phyloP scores from a whole-genome alignment of 1,140 invertebrate species.

The Steinernema feltiae region DNA sequence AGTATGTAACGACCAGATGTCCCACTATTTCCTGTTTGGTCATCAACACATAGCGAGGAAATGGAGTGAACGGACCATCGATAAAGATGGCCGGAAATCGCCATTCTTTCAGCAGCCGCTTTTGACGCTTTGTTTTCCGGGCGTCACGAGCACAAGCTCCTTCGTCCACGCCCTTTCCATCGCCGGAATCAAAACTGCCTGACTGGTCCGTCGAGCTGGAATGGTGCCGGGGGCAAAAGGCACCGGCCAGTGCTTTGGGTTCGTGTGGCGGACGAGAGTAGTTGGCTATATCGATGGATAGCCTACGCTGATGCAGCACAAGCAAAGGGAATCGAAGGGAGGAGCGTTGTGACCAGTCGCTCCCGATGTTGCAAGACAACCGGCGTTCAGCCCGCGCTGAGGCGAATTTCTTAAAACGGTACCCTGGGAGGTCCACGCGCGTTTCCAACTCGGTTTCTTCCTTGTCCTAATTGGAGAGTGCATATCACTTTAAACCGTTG shows the following conservation, averaged over 20 bases:
- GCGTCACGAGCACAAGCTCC: neutral
- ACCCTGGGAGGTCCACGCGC: neutral
- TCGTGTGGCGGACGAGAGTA: neutral
- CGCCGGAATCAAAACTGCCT: neutral
- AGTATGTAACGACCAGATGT: neutral
- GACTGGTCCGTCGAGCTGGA: neutral
- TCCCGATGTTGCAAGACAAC: slow-evolving; percentile 3
- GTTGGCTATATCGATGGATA: neutral
- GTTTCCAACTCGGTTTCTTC: neutral
- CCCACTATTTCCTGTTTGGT: neutral
- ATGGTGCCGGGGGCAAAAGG: slow-evolving; percentile 1
- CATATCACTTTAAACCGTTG: neutral
- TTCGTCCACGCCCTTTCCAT: neutral
- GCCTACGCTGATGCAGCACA: neutral
- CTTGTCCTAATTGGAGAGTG: neutral
- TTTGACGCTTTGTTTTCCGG: slow-evolving; percentile 9
- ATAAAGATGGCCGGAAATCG: neutral
- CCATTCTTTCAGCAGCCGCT: neutral
- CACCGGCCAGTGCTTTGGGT: neutral
- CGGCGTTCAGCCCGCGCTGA: neutral
- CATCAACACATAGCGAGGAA: neutral
- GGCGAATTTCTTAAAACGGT: neutral
- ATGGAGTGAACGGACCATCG: neutral
- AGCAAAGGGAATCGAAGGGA: neutral
- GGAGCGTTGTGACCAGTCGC: neutral